Evolutionary conservation across 2,113 vertebrate genomes (phyloP), one percentile per base, ranked within the genome.

Genomic region (Rattus norvegicus): DNA sequence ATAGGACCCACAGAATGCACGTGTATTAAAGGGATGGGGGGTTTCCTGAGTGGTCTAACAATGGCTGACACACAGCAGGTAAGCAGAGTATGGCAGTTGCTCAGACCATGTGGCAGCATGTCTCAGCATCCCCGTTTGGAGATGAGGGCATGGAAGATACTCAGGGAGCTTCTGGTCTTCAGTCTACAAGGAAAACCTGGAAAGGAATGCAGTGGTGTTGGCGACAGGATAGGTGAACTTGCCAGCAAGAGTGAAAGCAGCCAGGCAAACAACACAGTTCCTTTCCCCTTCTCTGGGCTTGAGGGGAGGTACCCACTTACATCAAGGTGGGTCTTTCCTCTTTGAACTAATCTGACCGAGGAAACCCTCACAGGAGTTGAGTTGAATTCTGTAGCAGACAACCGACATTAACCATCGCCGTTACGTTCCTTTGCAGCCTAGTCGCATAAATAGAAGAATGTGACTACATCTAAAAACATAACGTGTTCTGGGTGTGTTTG

Each of bases 371-470:
- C 22, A 8, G 13, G 56, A 28, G 36, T 84, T 61, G 26, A 61
- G 79, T 59, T 14, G 33, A 39, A 61, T 61, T 20, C 10, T n/a
- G 54, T 59, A 3, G 54, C n/a, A 39, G 20, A 61, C 80, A 28
- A 24, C 22, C 12, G 9, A 8, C 54, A 61, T 61, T 61, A 83
- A 6, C 52, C 19, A 0, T 5, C 33, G 8, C 59, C 67, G n/a
- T 93, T 79, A 43, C 54, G 76, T 91, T 91, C 47, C 20, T 91
- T 6, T 88, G 56, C 33, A 89, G 65, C 30, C 24, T 56, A 13
- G 5, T 87, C 52, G 90, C 36, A 83, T 61, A 95, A 86, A 93
- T 87, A 56, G 12, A 89, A 93, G 33, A 89, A 77, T 61, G 30
- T 39, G 28, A 43, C 63, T 24, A 39, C 20, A 24, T 10, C 26